Percentiles rank a stretch among this genome's conserved stretches.
phyloP scores from a whole-genome alignment of 2,113 vertebrate species.

The Neopipo cinnamomea region DNA sequence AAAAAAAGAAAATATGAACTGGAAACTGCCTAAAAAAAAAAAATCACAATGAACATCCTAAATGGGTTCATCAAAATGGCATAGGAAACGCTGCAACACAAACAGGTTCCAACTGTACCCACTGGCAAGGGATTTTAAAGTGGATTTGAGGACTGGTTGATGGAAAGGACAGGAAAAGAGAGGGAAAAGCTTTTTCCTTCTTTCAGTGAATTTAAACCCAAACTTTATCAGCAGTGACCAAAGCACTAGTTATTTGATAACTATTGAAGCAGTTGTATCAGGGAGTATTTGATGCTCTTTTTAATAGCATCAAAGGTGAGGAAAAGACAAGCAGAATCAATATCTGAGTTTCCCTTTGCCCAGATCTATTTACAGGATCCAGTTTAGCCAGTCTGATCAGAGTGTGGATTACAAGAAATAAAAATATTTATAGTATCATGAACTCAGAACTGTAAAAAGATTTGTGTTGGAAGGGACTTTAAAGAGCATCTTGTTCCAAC shows the following conservation, averaged over 20 bases:
- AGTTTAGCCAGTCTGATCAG: background rate
- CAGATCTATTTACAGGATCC: background rate
- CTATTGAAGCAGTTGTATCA: background rate
- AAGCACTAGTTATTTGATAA: background rate
- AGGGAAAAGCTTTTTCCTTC: background rate
- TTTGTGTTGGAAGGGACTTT: background rate
- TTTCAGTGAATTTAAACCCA: background rate
- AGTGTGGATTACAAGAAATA: background rate
- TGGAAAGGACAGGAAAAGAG: background rate
- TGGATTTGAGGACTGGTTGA: background rate
- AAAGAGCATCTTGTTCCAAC: background rate
- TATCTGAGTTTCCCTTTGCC: background rate
- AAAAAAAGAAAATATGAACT: slow-evolving; percentile 82
- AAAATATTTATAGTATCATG: background rate
- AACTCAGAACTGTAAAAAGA: background rate
- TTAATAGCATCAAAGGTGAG: background rate
- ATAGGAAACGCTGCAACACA: background rate
- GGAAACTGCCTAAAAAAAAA: slow-evolving; percentile 41
- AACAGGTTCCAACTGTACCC: background rate
- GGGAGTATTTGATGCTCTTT: background rate
- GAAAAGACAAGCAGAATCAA: background rate
- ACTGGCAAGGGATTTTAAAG: background rate
- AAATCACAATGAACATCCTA: slow-evolving; percentile 8
- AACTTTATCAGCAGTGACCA: background rate
- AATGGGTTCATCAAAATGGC: slow-evolving; percentile 25